Evolutionary conservation across 2,113 vertebrate genomes (phyloP).

Genomic region (Diadophis punctatus): DNA sequence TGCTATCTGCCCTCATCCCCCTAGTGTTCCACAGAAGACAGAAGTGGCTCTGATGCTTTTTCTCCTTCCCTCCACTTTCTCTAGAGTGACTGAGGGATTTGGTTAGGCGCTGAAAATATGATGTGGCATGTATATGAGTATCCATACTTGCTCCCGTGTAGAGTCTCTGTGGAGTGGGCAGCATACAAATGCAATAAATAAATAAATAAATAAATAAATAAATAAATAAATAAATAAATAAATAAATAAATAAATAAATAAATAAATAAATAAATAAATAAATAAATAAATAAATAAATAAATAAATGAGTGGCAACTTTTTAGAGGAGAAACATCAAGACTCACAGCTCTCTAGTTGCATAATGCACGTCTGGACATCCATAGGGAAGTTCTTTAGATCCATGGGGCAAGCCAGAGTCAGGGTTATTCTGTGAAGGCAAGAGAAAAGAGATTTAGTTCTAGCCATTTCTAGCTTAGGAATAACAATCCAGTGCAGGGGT

Average conservation of each 20-base stretch:
- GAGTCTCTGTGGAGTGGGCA: too few species aligned
- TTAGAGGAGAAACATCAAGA: slow-evolving; percentile 28
- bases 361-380: slow-evolving; percentile 98
- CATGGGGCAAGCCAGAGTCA: slow-evolving; percentile 97
- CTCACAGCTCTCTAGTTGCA: slow-evolving; percentile 99
- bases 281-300: too few species aligned
- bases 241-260: too few species aligned
- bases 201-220: too few species aligned
- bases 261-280: too few species aligned
- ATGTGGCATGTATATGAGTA: background rate
- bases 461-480: background rate
- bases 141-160: background rate
- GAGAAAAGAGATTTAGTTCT: slow-evolving; percentile 2
- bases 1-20: background rate
- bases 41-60: background rate
- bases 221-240: too few species aligned
- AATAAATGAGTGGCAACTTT: background rate
- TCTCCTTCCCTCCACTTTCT: background rate
- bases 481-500: background rate
- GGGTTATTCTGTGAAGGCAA: slow-evolving; percentile 83
- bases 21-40: background rate
- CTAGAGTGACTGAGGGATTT: background rate
- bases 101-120: background rate
- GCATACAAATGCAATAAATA: too few species aligned
- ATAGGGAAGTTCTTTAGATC: slow-evolving; percentile 99